A percentile compares a stretch with the other conserved stretches of the same genome.
Evolutionary conservation across 2,797 vertebrate genomes (phyloP).

Genomic region (Anisognathus igniventris): DNA sequence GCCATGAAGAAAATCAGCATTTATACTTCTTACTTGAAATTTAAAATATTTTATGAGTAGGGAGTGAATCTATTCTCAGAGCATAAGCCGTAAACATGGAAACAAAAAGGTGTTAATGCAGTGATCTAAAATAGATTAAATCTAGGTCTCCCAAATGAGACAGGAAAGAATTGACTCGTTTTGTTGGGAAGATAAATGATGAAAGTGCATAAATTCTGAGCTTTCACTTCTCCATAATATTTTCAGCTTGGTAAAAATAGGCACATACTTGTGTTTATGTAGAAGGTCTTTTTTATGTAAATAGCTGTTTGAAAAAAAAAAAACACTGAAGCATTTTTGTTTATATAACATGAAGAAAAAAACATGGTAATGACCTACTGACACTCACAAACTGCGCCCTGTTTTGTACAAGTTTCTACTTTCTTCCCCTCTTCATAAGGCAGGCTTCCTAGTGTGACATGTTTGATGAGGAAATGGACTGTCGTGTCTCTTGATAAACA

Average conservation of each 20-base stretch:
- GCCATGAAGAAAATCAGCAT: conserved; percentile 7
- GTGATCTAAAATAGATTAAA: conserved; percentile 47
- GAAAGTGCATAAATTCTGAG: conserved; percentile 19
- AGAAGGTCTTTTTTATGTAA: conserved; percentile 17
- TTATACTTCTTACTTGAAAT: conserved; percentile 13
- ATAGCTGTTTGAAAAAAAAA: conserved; percentile 18
- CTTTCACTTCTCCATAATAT: conserved; percentile 17
- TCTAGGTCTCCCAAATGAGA: conserved; percentile 25
- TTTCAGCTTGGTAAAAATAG: conserved; percentile 36
- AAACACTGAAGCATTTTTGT: background rate
- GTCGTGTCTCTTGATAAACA: conserved; percentile 28
- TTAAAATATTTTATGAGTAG: conserved; percentile 1
- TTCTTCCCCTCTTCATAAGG: conserved; percentile 2
- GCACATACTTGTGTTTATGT: background rate
- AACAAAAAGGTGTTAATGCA: conserved; percentile 36
- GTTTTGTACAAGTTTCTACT: conserved; percentile 15
- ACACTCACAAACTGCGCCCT: background rate
- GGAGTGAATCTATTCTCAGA: background rate
- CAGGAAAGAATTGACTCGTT: background rate
- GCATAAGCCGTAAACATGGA: conserved; percentile 18
- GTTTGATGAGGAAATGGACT: conserved; percentile 60
- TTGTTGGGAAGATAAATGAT: background rate
- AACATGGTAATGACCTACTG: conserved; percentile 1
- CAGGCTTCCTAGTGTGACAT: conserved; percentile 12
- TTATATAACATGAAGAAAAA: background rate